These are phyloP conservation scores for Decapterus maruadsi DNA, from an alignment of 2,797 vertebrate species.

Conservation along the genomic window DNA sequence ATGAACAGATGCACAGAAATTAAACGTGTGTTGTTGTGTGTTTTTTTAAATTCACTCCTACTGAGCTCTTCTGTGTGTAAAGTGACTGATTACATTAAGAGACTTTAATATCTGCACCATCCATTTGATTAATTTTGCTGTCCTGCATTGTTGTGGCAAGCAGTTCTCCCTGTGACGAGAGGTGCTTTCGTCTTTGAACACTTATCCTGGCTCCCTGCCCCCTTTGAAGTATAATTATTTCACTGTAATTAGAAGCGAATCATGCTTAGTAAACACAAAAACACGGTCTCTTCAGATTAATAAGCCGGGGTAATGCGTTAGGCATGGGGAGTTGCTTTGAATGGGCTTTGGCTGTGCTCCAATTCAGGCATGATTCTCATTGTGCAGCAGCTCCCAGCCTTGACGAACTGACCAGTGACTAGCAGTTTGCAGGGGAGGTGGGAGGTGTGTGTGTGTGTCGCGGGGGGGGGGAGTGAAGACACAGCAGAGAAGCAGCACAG, in stretches of 20 bases:
- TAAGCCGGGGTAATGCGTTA: slow-evolving; percentile 73
- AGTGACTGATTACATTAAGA: not conserved
- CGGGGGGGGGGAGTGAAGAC: slow-evolving; percentile 26
- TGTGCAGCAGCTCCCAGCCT: slow-evolving; percentile 68
- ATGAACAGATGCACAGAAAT: slow-evolving; percentile 10
- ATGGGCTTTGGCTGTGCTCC: slow-evolving; percentile 78
- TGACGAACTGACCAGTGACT: slow-evolving; percentile 64
- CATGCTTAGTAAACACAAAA: slow-evolving; percentile 95
- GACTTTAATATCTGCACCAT: slow-evolving; percentile 39
- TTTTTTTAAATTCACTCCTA: slow-evolving; percentile 15
- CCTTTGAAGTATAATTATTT: slow-evolving; percentile 97
- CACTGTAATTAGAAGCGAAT: slow-evolving; percentile 96
- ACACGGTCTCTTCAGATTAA: slow-evolving; percentile 78
- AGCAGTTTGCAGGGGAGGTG: slow-evolving; percentile 24
- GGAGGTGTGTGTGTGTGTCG: not conserved
- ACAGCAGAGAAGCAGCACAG: slow-evolving; percentile 34
- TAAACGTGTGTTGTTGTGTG: not conserved
- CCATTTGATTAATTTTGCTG: slow-evolving; percentile 50
- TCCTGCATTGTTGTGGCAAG: slow-evolving; percentile 74
- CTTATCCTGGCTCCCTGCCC: slow-evolving; percentile 88
- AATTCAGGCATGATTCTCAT: slow-evolving; percentile 72
- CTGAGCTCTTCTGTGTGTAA: not conserved
- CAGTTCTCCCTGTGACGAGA: slow-evolving; percentile 88
- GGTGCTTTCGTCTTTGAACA: slow-evolving; percentile 88
- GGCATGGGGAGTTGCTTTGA: slow-evolving; percentile 71